Evolutionary conservation across 2,113 vertebrate species (phyloP).

Genomic region (Penelope pileata): DNA sequence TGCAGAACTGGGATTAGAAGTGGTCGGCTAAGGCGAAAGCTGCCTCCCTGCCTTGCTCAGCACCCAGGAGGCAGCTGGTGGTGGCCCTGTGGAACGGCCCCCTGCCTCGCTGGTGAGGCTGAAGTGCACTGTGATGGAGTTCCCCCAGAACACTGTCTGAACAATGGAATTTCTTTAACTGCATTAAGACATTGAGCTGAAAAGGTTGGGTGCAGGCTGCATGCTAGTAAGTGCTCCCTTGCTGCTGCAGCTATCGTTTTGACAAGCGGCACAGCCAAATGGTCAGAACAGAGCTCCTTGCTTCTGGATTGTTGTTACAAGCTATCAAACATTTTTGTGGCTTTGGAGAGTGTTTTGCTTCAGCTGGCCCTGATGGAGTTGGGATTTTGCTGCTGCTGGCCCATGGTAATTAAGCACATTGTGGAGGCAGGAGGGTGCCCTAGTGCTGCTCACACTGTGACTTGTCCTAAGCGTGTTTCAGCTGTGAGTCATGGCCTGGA

Average conservation of each 20-base stretch:
- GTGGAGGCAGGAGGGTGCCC: not conserved
- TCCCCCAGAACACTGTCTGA: not conserved
- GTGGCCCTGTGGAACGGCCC: too few relatives aligned
- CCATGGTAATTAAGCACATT: fast-evolving
- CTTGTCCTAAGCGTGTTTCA: fast-evolving
- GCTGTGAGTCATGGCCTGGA: not conserved
- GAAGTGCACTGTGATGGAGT: too few relatives aligned
- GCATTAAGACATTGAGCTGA: not conserved
- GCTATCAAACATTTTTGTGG: too few relatives aligned
- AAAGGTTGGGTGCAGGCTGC: not conserved
- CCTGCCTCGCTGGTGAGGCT: too few relatives aligned
- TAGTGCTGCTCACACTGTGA: not conserved
- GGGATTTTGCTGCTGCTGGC: not conserved
- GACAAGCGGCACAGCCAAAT: fast-evolving
- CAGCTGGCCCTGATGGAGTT: not conserved
- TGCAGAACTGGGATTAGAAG: not conserved
- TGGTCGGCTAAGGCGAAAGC: not conserved
- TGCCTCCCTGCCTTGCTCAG: not conserved
- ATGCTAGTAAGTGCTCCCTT: fast-evolving
- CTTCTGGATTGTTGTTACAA: not conserved
- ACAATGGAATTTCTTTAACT: not conserved
- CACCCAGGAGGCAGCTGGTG: not conserved
- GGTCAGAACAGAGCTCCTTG: not conserved
- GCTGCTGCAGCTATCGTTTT: not conserved
- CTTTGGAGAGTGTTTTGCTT: not conserved